Conservation (phyloP, 1,140 invertebrate species). For the Trachymyrmex septentrionalis region DNA sequence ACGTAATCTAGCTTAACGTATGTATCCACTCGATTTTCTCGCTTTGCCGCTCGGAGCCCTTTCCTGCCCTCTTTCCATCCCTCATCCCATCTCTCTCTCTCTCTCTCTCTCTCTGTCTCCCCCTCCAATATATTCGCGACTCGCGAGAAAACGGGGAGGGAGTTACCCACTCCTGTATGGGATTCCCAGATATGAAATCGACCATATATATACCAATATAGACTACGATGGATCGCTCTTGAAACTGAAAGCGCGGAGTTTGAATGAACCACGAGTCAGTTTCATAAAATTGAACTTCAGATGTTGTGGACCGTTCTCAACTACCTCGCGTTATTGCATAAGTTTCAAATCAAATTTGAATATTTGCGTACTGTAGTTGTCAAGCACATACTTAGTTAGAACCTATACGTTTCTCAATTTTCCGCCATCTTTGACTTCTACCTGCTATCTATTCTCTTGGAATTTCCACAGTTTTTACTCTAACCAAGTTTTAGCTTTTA, state of each 20-base stretch:
- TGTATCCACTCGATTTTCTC: slow-evolving; percentile 71
- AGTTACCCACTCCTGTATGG: slow-evolving; percentile 1
- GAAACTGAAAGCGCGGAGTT: slow-evolving; percentile 20
- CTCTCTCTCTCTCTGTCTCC: slow-evolving; percentile 4
- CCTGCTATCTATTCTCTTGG: neutral
- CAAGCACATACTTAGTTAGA: neutral
- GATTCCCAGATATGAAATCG: slow-evolving; percentile 55
- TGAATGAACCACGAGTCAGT: slow-evolving; percentile 11
- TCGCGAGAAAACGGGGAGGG: slow-evolving; percentile 8
- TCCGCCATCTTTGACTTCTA: neutral
- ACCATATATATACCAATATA: slow-evolving; percentile 28
- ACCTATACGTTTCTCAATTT: neutral
- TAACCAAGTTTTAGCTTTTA: neutral
- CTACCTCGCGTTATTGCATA: neutral
- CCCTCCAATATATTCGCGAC: slow-evolving; percentile 20
- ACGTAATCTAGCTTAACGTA: slow-evolving; percentile 77
- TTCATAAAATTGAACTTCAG: slow-evolving; percentile 45
- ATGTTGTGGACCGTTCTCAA: slow-evolving; percentile 23
- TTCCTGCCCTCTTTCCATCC: slow-evolving; percentile 38
- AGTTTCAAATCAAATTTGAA: slow-evolving; percentile 1
- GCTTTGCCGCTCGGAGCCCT: slow-evolving; percentile 36
- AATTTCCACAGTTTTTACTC: neutral
- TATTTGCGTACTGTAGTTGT: slow-evolving; percentile 4
- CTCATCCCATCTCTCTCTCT: slow-evolving; percentile 20
- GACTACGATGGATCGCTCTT: slow-evolving; percentile 52